Evolutionary conservation across 1,140 invertebrate genomes (phyloP).

Genomic region (Globodera rostochiensis): DNA sequence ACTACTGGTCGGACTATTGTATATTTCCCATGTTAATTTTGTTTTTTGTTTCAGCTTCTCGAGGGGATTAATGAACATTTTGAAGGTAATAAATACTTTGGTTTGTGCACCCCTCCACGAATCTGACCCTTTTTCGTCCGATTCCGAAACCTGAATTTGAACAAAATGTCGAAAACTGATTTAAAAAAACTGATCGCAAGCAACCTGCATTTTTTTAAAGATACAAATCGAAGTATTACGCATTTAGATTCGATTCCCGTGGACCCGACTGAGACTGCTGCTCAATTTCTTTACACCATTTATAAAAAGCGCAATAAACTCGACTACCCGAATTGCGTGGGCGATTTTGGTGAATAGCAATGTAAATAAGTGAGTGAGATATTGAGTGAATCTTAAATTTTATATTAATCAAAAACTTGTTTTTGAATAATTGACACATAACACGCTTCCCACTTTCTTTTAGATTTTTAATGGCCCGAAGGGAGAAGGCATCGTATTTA

Average conservation of each 20-base stretch:
- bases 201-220: no score
- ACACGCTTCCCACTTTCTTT: no score
- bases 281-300: constrained; percentile 37
- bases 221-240: no score
- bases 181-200: no score
- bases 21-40: not conserved
- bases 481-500: no score
- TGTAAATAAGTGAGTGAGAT: not conserved
- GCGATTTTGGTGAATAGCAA: not conserved
- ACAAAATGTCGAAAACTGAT: no score
- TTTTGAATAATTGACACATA: not conserved
- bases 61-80: constrained; percentile 36
- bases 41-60: constrained; percentile 24
- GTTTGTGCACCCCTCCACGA: no score
- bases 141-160: no score
- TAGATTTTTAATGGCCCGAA: not conserved
- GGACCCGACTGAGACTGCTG: constrained; percentile 32
- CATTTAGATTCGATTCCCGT: constrained; percentile 13
- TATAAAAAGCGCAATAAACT: constrained; percentile 35
- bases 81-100: not conserved
- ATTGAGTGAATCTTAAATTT: not conserved
- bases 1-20: not conserved
- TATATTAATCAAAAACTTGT: not conserved
- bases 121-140: no score
- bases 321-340: constrained; percentile 31